Base-by-base conservation (phyloP, 2,888 invertebrate genomes). In the Pristionchus entomophagus region DNA sequence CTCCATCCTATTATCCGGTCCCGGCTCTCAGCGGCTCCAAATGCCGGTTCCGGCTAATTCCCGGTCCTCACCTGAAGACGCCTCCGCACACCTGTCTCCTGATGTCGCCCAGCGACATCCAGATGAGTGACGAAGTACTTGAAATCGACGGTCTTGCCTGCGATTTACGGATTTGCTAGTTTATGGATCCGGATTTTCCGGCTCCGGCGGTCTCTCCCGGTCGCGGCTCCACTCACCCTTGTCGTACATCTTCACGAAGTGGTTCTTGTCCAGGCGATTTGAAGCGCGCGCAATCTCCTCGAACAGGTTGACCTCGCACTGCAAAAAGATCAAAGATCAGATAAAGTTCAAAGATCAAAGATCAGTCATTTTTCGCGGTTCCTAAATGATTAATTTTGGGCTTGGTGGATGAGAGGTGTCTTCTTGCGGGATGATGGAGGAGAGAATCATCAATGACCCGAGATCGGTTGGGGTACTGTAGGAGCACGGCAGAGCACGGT, bases 121-220 rank as follows among this genome's bases (percentile, higher is more conserved):
- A 45, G 73, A 73, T 73, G 45, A 73, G 73, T 73, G 14, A 73
- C 38, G 73, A 26, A 45, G 73, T 73, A 73, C 73, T 41, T 45
- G 73, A 73, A 73, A 26, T 35, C 4, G 2, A 8, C 12, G n/a
- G 73, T 73, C 73, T 73, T 73, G 41, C 73, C 73, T 73, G 38
- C n/a, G 14, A 26, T 26, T 8, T n/a, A 26, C 14, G 2, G 10
- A n/a, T n/a, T n/a, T n/a, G n/a, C n/a, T n/a, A n/a, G n/a, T n/a
- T n/a, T 32, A 41, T 12, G 26, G n/a, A 2, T 19, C 14, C 38
- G 41, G 22, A n/a, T 29, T 22, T 22, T 69, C 2, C 38, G 69
- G 41, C 22, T 41, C 73, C 26, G 6, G 1, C n/a, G 45, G 14
- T 45, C 10, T 56, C 56, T 56, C 10, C n/a, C n/a, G 17, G n/a